Evolutionary conservation across 2,888 invertebrate genomes (phyloP), one percentile per base, ranked within the genome.

Genomic region (Orgyia antiqua): DNA sequence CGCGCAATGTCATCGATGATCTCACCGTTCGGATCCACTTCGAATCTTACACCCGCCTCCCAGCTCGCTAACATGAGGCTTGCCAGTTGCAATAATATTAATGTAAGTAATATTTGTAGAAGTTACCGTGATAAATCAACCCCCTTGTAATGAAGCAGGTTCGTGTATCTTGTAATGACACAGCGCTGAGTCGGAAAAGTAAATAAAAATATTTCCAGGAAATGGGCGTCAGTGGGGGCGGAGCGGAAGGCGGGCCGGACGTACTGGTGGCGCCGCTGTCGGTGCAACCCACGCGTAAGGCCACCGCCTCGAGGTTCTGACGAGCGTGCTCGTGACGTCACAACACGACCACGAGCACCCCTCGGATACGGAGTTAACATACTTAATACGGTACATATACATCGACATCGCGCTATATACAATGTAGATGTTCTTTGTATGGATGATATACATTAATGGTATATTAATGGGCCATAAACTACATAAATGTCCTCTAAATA

Each of bases 1-100:
- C 90, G 97, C 35, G 97, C 97, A 15, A 94, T 98, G 76, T 97
- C 97, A 10, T 95, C 96, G 24, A 95, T 96, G 93, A 96, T 96
- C 90, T 93, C 94, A 39, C 96, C 96, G 7, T 94, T 95, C 75
- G 94, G 94, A 53, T 94, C 94, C 69, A 92, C 93, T 29, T 92
- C 93, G 48, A 94, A 94, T 61, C 87, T 94, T 45, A 94, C 94
- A 45, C 94, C 94, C 19, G 91, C 94, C 41, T 92, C 93, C 45
- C 94, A 94, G 76, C 88, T 94, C 57, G 93, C 94, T 25, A 93
- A 94, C 77, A 94, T 94, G 94, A 88, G 92, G 61, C 88, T 94
- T 58, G 94, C 94, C 57, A 94, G 94, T 77, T 94, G 94, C 73
- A 94, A 92, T 68, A 94, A 94, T 67, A 93, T 94, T 59, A 94